phyloP scores from a whole-genome alignment of 2,888 invertebrate species.

The Marronus borbonicus region DNA sequence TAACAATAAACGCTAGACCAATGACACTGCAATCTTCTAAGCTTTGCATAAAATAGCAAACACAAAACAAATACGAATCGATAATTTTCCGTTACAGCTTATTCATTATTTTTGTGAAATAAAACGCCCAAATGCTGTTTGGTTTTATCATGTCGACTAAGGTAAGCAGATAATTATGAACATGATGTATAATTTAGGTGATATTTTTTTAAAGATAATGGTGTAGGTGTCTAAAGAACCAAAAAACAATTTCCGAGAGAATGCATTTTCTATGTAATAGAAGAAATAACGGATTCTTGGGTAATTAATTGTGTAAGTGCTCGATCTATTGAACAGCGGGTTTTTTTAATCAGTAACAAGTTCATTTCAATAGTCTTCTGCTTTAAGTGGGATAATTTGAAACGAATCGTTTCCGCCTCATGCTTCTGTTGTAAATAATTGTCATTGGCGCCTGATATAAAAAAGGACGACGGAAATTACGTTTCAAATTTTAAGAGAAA shows the following conservation, averaged over 20 bases:
- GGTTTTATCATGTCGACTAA: too few species aligned
- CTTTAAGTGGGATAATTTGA: constrained; percentile 31
- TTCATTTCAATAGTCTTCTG: constrained; percentile 22
- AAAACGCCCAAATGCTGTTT: too few species aligned
- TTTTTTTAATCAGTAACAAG: constrained; percentile 19
- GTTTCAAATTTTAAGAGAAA: neutral
- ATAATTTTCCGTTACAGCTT: too few species aligned
- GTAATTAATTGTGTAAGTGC: constrained; percentile 25
- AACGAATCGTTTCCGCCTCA: constrained; percentile 30
- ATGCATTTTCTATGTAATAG: neutral
- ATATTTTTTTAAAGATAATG: neutral
- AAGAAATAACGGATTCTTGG: constrained; percentile 29
- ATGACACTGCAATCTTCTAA: too few species aligned
- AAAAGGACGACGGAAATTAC: constrained; percentile 34
- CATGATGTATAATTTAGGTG: neutral
- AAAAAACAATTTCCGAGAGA: constrained; percentile 5
- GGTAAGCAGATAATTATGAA: neutral
- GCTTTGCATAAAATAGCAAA: too few species aligned
- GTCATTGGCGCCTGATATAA: constrained; percentile 42
- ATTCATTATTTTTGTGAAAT: too few species aligned
- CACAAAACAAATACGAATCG: too few species aligned
- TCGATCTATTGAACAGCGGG: neutral
- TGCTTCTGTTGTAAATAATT: constrained; percentile 22
- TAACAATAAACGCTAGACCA: too few species aligned
- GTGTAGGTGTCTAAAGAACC: too few species aligned